A percentile compares a stretch with the other conserved stretches of the same genome.
Conservation (phyloP, 2,113 vertebrate genomes). For the Rhizomys pruinosus region DNA sequence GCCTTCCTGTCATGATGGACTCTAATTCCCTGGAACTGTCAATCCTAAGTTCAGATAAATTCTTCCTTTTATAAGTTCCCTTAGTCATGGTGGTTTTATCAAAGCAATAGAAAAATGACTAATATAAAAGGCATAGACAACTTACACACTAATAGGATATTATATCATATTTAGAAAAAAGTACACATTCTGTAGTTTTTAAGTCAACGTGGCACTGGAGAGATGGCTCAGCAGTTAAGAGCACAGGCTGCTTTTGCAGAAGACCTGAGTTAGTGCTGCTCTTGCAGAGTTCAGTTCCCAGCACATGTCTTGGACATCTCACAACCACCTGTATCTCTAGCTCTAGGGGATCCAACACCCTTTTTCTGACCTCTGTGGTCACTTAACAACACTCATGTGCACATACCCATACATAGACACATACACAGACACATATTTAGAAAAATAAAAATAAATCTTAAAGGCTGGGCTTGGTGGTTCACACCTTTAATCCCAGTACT, state of each 20-base stretch:
- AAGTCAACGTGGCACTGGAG: neutral
- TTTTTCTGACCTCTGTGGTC: neutral
- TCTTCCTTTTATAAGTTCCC: no score
- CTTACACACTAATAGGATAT: neutral
- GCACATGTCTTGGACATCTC: neutral
- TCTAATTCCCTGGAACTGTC: no score
- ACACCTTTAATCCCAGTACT: no score
- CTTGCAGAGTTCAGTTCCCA: neutral
- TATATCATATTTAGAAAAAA: neutral
- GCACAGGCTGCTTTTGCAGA: neutral
- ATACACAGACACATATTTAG: neutral
- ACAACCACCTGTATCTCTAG: neutral
- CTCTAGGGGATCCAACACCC: neutral
- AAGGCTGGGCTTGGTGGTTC: no score
- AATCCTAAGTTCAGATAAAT: no score
- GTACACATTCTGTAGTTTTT: neutral
- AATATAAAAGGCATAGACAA: neutral
- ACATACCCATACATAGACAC: neutral
- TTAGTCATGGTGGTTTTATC: no score
- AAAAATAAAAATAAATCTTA: neutral
- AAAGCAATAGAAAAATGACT: no score
- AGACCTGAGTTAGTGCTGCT: neutral
- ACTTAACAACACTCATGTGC: no score
- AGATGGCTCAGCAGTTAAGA: neutral
- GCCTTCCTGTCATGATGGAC: no score